Evolutionary conservation across 64 coral and sea anemone genomes (phyloP), one percentile per base, ranked within the genome.

Genomic region (Trachythela sp.): DNA sequence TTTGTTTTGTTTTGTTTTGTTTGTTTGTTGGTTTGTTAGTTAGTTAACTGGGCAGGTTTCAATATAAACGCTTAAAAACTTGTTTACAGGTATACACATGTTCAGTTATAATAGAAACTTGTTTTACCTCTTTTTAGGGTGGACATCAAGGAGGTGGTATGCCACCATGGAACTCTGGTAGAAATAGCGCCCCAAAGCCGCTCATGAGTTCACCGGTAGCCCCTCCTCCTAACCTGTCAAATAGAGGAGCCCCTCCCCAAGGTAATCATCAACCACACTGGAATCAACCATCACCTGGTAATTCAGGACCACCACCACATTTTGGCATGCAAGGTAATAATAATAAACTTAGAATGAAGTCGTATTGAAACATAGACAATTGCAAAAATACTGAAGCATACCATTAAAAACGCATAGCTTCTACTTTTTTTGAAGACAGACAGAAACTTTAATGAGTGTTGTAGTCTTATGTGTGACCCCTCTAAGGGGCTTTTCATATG

Each of bases 151-250:
- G 59, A 0, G 76, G 70, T 41, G 34, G 85, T 27, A 72, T 86
- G 36, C 85, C 90, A 71, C 90, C 90, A 18, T 92, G 90, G 90
- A 86, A 71, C 18, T 2, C 85, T 35, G 52, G 75, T 1, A 39
- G 75, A 80, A 30, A 30, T 9, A 39, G 33, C 34, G 75, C 75
- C 0, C 90, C 90, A 36, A 92, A 92, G 72, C 90, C 90, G 9
- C 85, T 92, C 24, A 92, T 92, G 90, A 92, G 90, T 34, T 87
- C 90, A 18, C 90, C 90, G 80, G 70, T 92, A 40, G 68, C 90
- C 0, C 90, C 85, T 87, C 90, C 90, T 50, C 76, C 40, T 37
- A 87, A 87, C 77, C 40, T 92, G 50, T 35, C 33, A 13, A 80
- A 80, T 30, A 80, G 75, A 18, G 75, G 27, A 1, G 84, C 80